Percentiles rank a stretch among this genome's conserved stretches.
Evolutionary conservation across 2,113 vertebrate genomes (phyloP).

Genomic region (Dasypus novemcinctus): DNA sequence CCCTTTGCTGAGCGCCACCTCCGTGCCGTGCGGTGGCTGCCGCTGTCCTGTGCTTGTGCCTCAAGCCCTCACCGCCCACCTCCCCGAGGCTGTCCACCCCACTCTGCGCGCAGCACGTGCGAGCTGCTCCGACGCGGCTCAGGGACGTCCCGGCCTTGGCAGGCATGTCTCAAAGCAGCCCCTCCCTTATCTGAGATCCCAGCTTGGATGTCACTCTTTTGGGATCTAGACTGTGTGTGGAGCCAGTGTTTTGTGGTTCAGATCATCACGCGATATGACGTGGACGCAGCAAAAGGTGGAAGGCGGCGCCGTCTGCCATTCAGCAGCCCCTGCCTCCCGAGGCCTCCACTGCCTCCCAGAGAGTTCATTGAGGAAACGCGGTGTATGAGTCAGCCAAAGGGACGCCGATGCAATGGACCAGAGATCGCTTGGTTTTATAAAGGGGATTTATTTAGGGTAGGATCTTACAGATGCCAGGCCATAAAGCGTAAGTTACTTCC

Average conservation of each 20-base stretch:
- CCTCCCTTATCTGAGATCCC: neutral
- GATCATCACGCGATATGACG: neutral
- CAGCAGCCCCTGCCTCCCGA: too few relatives aligned
- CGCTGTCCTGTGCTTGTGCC: neutral
- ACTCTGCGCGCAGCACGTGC: neutral
- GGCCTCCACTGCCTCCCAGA: too few relatives aligned
- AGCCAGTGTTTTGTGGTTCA: neutral
- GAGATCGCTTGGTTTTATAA: too few relatives aligned
- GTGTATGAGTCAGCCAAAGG: too few relatives aligned
- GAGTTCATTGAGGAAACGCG: too few relatives aligned
- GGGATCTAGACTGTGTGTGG: neutral
- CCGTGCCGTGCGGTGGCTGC: neutral
- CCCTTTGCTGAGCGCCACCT: neutral
- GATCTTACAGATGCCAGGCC: too few relatives aligned
- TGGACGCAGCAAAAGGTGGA: neutral
- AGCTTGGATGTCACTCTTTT: neutral
- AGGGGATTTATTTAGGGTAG: too few relatives aligned
- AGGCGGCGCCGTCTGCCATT: neutral
- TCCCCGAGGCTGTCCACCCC: neutral
- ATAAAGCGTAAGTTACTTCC: too few relatives aligned
- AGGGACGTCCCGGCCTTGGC: neutral
- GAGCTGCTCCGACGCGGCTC: neutral
- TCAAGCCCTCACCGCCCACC: neutral
- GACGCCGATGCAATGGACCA: too few relatives aligned
- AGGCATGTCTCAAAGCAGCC: neutral